phyloP scores from a whole-genome alignment of 2,797 vertebrate species.

The Psittacula echo region DNA sequence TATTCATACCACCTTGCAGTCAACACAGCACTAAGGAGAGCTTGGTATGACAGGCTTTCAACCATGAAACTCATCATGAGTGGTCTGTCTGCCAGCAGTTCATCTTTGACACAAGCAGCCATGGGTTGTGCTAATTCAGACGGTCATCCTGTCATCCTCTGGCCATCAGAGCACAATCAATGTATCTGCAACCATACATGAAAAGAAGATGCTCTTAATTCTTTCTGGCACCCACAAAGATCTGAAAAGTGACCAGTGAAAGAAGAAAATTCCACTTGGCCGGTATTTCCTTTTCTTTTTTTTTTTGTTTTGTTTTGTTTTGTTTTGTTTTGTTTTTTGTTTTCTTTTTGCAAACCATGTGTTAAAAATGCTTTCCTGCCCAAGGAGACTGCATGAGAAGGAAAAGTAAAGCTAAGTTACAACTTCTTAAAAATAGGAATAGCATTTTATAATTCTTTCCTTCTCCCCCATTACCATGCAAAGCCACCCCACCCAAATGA shows the following conservation, averaged over 20 bases:
- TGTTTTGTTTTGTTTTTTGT: no score
- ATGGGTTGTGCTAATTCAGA: background rate
- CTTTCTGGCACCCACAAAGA: background rate
- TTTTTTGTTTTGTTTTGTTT: background rate
- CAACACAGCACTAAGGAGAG: background rate
- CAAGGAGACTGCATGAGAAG: background rate
- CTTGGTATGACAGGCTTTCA: background rate
- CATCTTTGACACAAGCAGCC: background rate
- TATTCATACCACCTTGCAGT: background rate
- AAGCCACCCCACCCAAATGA: constrained; percentile 16
- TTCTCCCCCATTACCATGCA: background rate
- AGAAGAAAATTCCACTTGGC: background rate
- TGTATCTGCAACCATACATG: background rate
- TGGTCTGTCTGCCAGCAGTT: background rate
- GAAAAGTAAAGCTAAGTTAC: constrained; percentile 35
- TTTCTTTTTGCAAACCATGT: background rate
- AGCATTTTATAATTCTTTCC: background rate
- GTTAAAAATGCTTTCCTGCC: constrained; percentile 25
- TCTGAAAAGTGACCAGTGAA: background rate
- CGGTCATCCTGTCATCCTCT: background rate
- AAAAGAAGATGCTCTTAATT: background rate
- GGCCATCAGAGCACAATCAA: background rate
- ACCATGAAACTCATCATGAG: background rate
- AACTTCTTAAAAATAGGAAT: constrained; percentile 41
- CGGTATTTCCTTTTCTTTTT: background rate